Evolutionary conservation across 2,113 vertebrate species (phyloP).

Genomic region (Dipodomys stephensi): DNA sequence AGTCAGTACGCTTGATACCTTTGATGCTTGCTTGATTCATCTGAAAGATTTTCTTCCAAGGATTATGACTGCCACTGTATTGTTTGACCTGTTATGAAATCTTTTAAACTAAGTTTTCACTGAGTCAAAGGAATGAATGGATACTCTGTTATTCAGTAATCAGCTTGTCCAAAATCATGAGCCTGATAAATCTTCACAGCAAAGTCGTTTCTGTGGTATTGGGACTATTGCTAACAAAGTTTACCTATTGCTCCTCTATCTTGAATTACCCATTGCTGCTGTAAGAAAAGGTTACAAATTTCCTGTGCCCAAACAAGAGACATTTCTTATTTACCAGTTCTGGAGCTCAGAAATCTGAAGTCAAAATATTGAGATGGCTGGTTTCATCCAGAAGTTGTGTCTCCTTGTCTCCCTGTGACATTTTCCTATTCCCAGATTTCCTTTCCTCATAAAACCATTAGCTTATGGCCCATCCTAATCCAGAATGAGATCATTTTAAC

Average conservation of each 20-base stretch:
- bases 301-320: background rate
- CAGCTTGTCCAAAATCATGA: background rate
- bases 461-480: background rate
- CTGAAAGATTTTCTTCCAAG: background rate
- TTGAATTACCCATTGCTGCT: background rate
- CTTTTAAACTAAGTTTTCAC: background rate
- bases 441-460: background rate
- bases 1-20: background rate
- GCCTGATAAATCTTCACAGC: background rate
- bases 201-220: background rate
- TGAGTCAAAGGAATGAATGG: background rate
- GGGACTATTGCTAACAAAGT: background rate
- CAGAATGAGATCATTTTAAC: background rate
- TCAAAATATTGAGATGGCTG: background rate
- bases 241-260: background rate
- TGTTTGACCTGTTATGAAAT: slow-evolving; percentile 22
- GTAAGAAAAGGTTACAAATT: background rate
- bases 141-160: background rate
- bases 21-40: background rate
- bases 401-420: background rate
- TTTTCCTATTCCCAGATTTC: background rate
- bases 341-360: background rate
- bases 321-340: background rate
- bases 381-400: background rate
- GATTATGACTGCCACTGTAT: background rate